These are phyloP conservation scores for Oceanites oceanicus DNA, from an alignment of 2,113 vertebrate species.

Conservation along the genomic window DNA sequence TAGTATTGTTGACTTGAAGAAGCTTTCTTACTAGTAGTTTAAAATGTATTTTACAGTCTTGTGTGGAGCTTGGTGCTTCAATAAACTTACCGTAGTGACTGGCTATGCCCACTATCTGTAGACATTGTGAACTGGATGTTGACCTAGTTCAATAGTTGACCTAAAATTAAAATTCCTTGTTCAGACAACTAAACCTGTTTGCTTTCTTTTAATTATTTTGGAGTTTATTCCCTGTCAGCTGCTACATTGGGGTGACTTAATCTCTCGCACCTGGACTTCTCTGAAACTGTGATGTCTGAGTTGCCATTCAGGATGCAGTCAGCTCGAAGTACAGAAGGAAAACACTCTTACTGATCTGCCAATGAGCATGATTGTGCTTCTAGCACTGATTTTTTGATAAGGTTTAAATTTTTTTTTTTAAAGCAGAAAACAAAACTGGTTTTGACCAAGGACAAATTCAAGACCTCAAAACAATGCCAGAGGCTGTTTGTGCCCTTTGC, in stretches of 20 bases:
- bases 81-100: constrained; percentile 71
- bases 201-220: constrained; percentile 70
- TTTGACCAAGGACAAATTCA: neutral
- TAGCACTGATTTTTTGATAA: neutral
- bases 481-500: neutral
- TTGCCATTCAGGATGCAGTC: neutral
- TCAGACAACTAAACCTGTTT: constrained; percentile 69
- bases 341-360: neutral
- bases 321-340: neutral
- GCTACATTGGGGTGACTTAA: constrained; percentile 28
- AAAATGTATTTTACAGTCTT: constrained; percentile 72
- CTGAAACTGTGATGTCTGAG: neutral
- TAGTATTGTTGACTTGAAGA: constrained; percentile 71
- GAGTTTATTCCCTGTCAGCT: constrained; percentile 58
- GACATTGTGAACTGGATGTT: constrained; percentile 71
- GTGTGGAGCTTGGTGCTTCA: constrained; percentile 71
- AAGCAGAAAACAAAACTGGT: neutral
- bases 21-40: constrained; percentile 70
- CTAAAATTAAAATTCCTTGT: constrained; percentile 73
- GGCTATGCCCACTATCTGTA: constrained; percentile 71
- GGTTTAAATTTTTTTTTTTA: neutral
- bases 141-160: constrained; percentile 72
- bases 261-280: constrained; percentile 6
- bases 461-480: neutral
- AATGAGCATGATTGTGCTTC: neutral